A percentile compares a stretch with the other conserved stretches of the same genome.
These are phyloP conservation scores for Crypturellus undulatus DNA, from an alignment of 2,113 vertebrate genomes.

Conservation along the genomic window DNA sequence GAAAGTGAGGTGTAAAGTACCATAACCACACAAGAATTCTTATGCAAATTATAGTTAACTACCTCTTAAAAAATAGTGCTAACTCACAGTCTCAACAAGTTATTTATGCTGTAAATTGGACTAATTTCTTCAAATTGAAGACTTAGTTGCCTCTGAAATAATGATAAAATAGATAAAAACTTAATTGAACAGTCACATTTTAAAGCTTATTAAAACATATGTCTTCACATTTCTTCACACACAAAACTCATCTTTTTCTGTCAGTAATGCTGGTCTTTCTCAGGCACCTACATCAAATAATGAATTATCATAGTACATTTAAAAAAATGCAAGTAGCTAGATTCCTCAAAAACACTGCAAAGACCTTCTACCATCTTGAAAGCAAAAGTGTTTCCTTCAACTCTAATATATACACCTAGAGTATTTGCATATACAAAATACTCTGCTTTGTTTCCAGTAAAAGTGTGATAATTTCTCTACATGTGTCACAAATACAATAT, in stretches of 20 bases:
- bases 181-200: background rate
- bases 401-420: background rate
- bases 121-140: background rate
- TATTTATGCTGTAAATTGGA: background rate
- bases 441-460: background rate
- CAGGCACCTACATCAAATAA: background rate
- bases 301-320: background rate
- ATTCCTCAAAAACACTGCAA: background rate
- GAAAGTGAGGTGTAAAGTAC: background rate
- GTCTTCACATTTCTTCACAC: background rate
- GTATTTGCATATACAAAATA: background rate
- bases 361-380: background rate
- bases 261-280: background rate
- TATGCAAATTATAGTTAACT: background rate
- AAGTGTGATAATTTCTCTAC: background rate
- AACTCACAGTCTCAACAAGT: background rate
- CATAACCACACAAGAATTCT: background rate
- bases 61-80: background rate
- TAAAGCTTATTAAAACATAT: background rate
- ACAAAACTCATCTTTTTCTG: background rate
- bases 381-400: background rate
- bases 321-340: background rate
- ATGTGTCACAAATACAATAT: no score
- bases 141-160: background rate
- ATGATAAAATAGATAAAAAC: background rate